Evolutionary conservation across 2,888 invertebrate genomes (phyloP), one percentile per base, ranked within the genome.

Genomic region (Baronia brevicornis): DNA sequence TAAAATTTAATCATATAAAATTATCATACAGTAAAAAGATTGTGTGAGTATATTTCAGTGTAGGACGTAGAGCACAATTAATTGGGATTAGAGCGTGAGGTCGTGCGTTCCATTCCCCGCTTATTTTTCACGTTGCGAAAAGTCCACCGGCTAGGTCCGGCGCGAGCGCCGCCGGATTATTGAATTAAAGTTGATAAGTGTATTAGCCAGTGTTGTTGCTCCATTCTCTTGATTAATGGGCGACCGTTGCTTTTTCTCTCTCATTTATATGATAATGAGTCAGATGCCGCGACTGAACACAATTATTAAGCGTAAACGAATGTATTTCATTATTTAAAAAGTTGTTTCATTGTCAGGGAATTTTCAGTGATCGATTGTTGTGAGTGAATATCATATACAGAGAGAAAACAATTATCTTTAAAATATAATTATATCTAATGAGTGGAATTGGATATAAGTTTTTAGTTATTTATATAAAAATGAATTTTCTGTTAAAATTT

Each of bases 151-250:
- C 54, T 54, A 50, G 58, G 57, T 59, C 59, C 59, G 51, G 64
- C 68, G 65, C 66, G 50, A 53, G 69, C 68, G 62, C 60, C 56
- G 60, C 54, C 54, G 60, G 63, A 67, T 78, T 80, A 82, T 84
- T 80, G 79, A 82, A 82, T 84, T 84, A 78, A 80, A 79, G 64
- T 79, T 78, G 79, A 79, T 84, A 84, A 84, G 77, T 79, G 73
- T 79, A 79, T 84, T 79, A 84, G 78, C 72, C 68, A 58, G 64
- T 72, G 73, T 72, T 80, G 75, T 78, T 75, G 70, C 72, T 70
- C 71, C 75, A 72, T 74, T 78, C 75, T 60, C 65, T 62, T 77
- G 77, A 80, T 78, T 78, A 82, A 80, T 72, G 72, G 69, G 41
- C 58, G 63, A 60, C 70, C 70, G 69, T 63, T 68, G 74, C 72